Evolutionary conservation across 2,888 invertebrate species (phyloP), one percentile per base, ranked within the genome.

Genomic region (Oxytorus armatus): DNA sequence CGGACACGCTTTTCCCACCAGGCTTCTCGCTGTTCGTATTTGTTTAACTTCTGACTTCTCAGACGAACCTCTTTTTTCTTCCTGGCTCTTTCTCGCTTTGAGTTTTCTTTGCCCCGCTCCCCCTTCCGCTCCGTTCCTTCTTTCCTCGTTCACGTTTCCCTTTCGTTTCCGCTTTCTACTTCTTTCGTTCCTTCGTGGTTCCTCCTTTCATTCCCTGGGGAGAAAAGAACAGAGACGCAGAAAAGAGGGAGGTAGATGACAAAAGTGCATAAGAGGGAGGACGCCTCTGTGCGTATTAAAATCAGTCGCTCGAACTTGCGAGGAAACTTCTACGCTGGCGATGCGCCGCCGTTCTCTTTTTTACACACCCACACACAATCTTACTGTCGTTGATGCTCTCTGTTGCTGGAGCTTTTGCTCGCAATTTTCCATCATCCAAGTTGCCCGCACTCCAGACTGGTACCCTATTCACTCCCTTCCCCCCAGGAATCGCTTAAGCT

Each of bases 291-390:
- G 79, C 78, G 84, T 86, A 86, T 88, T 87, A 88, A 86, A 88
- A 86, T 86, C 88, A 83, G 82, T 83, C 84, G 83, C 83, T 77
- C 69, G 74, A 86, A 85, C 82, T 88, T 85, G 77, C 51, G 4
- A 14, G 42, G 36, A 55, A 84, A 85, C 79, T 85, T 86, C 76
- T 49, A 55, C 63, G 44, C 49, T 69, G 23, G 39, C 44, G 57
- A 72, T 73, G 74, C 76, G 44, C 65, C 47, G 14, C 21, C 23
- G 21, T 29, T 44, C 29, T 39, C 61, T 42, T 55, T 68, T 11
- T 25, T 23, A 11, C 14, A 16, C 33, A 3, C 33, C 7, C 16
- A 3, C n/a, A 33, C 14, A 33, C 33, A 5, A 11, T 36, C n/a
- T n/a, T 25, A 18, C 29, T 55, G 53, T 16, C 44, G 53, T 16